phyloP scores from a whole-genome alignment of 1,140 invertebrate genomes.

The roundworm (Caenorhabditis elegans) region WBcel235 BX284603.4:10456001-10456500 shows the following conservation, averaged over 20 bases:
- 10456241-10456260: conserved; percentile 75
- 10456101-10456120: conserved; percentile 75
- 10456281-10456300: conserved; percentile 46
- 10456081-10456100: conserved; percentile 79
- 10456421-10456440: too few relatives aligned
- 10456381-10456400: background rate
- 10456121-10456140: conserved; percentile 80
- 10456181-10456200: conserved; percentile 83
- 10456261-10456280: conserved; percentile 72
- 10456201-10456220: conserved; percentile 82
- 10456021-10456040: conserved; percentile 85
- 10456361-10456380: too few relatives aligned
- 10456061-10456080: conserved; percentile 76
- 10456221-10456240: conserved; percentile 73
- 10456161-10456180: conserved; percentile 83
- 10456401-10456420: too few relatives aligned
- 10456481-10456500: background rate
- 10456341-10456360: too few relatives aligned
- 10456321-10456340: conserved; percentile 71
- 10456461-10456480: too few relatives aligned
- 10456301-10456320: conserved; percentile 80
- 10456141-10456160: conserved; percentile 83
- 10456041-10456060: conserved; percentile 73
- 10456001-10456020: conserved; percentile 81
- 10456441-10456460: background rate